Evolutionary conservation across 2,888 invertebrate species (phyloP), one percentile per base, ranked within the genome.

Genomic region (Galerucella pusilla): DNA sequence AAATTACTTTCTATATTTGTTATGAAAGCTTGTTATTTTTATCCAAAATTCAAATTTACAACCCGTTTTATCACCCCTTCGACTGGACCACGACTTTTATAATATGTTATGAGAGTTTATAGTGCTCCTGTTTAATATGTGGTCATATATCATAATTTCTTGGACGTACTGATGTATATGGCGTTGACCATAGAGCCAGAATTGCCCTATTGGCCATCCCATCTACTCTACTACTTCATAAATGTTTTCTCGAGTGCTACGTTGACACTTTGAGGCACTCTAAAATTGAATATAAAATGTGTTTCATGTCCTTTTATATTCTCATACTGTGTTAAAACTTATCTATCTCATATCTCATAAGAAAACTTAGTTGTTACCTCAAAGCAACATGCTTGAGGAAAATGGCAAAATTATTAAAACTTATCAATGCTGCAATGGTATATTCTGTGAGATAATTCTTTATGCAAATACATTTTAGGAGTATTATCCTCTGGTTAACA

Each of bases 121-220:
- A 14, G 49, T 49, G 54, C 54, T 14, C 7, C 64, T 64, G 45
- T 65, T 71, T 71, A 64, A 71, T 71, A 71, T 45, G 64, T 54
- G 64, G 52, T 64, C 71, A 71, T 71, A 71, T 52, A 65, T 71
- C 64, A 71, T 45, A 25, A 42, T 71, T 28, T 25, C 52, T 54
- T 54, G 14, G n/a, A 54, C 54, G 54, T 54, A 54, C 63, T 14
- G 64, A 65, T 45, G 49, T 20, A 66, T 57, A 66, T 16, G 65
- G n/a, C 71, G 57, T 28, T 16, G 45, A 45, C 64, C 64, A 64
- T 42, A 42, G 64, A 42, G 64, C 45, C 64, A 42, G 11, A 42
- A 64, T 64, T 45, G n/a, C 45, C 64, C 64, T 42, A 64, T 42
- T 25, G 42, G 64, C 64, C n/a, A 42, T 64, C 45, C 9, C 9